Percentiles rank a stretch among this genome's conserved stretches.
Evolutionary conservation across 2,797 vertebrate genomes (phyloP).

Genomic region (Darevskia mixta): DNA sequence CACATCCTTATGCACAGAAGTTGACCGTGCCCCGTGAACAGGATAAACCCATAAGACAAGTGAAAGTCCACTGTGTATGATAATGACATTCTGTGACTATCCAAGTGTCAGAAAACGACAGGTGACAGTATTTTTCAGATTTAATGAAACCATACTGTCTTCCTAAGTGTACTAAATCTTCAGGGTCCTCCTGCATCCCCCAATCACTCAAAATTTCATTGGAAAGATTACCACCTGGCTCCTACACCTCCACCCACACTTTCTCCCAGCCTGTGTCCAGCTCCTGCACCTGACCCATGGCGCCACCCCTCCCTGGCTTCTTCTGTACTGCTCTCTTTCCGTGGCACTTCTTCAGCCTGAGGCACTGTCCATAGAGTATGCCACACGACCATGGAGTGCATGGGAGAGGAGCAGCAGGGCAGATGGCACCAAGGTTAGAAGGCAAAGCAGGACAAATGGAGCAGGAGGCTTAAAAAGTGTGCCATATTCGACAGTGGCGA

Average conservation of each 20-base stretch:
- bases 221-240: background rate
- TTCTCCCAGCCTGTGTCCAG: too few relatives aligned
- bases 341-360: background rate
- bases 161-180: background rate
- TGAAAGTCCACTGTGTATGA: background rate
- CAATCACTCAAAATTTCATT: background rate
- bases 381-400: background rate
- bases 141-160: background rate
- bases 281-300: too few relatives aligned
- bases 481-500: too few relatives aligned
- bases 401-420: background rate
- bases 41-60: background rate
- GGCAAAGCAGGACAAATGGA: background rate
- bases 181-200: background rate
- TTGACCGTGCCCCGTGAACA: background rate
- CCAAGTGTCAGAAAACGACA: background rate
- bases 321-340: background rate
- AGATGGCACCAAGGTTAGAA: background rate
- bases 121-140: background rate
- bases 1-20: too few relatives aligned
- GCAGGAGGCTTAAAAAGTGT: background rate
- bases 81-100: background rate
- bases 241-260: background rate
- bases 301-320: background rate
- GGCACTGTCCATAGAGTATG: background rate